These are phyloP conservation scores for Netelia virgata DNA, from an alignment of 2,888 invertebrate species.

Conservation along the genomic window DNA sequence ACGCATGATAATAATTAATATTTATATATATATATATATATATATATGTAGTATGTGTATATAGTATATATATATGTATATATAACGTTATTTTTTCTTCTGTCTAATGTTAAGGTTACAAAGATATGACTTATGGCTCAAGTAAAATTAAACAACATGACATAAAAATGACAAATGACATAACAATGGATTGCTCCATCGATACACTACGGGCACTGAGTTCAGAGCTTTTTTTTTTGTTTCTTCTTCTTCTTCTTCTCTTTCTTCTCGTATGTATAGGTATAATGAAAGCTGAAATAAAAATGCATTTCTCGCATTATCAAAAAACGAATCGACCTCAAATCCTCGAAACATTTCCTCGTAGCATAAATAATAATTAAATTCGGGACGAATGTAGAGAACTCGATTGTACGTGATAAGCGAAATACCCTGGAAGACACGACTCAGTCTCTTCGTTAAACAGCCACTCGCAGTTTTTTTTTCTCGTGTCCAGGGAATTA, in stretches of 20 bases:
- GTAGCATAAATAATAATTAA: not conserved
- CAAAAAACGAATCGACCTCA: slow-evolving; percentile 8
- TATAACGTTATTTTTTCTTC: slow-evolving; percentile 69
- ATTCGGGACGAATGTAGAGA: slow-evolving; percentile 8
- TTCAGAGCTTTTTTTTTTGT: slow-evolving; percentile 48
- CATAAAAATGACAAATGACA: slow-evolving; percentile 82
- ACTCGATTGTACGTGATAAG: not conserved
- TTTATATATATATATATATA: slow-evolving; percentile 6
- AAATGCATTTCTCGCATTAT: slow-evolving; percentile 45
- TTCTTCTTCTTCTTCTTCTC: slow-evolving; percentile 16
- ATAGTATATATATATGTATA: slow-evolving; percentile 24
- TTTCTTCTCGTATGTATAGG: slow-evolving; percentile 35
- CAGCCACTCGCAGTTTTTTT: slow-evolving; percentile 12
- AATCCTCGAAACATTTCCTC: slow-evolving; percentile 10
- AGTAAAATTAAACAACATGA: slow-evolving; percentile 82
- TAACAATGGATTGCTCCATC: slow-evolving; percentile 81
- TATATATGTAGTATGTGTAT: slow-evolving; percentile 4
- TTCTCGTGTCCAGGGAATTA: slow-evolving; percentile 31
- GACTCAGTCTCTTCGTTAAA: slow-evolving; percentile 51
- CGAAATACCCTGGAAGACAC: slow-evolving; percentile 19
- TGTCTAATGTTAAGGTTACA: slow-evolving; percentile 76
- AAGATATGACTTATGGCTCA: slow-evolving; percentile 79
- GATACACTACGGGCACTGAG: slow-evolving; percentile 72
- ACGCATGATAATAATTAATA: slow-evolving; percentile 70
- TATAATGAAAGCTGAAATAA: slow-evolving; percentile 40